A percentile compares a stretch with the other conserved stretches of the same genome.
Evolutionary conservation across 2,113 vertebrate genomes (phyloP).

Genomic region (Chaetops frenatus): DNA sequence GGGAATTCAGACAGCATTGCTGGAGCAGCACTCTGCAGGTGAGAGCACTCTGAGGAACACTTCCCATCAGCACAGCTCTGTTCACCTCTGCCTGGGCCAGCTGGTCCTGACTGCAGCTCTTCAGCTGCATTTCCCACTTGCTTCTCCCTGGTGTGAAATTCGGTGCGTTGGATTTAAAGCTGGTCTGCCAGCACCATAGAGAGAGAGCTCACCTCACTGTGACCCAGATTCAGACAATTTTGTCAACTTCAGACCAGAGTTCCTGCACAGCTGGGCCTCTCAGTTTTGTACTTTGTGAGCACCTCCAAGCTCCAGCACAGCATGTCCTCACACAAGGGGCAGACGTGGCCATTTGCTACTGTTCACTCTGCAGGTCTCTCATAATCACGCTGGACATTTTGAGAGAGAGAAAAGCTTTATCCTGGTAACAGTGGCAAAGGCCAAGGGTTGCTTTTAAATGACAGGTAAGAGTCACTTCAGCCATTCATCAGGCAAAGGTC

Average conservation of each 20-base stretch:
- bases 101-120: background rate
- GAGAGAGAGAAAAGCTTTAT: background rate
- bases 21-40: background rate
- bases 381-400: background rate
- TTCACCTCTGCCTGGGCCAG: background rate
- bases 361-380: background rate
- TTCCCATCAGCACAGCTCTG: background rate
- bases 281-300: background rate
- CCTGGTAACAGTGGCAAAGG: background rate
- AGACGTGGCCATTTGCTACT: accelerated
- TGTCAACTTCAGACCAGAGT: background rate
- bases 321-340: accelerated
- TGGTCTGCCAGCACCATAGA: background rate
- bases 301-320: background rate
- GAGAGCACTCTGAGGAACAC: background rate
- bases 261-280: background rate
- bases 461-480: background rate
- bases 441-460: background rate
- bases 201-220: background rate
- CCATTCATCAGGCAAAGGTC: conserved; percentile 35
- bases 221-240: background rate
- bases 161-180: background rate
- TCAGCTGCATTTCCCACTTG: background rate
- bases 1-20: background rate
- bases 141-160: background rate